Evolutionary conservation across 1,140 invertebrate genomes (phyloP), one percentile per base, ranked within the genome.

Genomic region (Eufriesea mexicana): DNA sequence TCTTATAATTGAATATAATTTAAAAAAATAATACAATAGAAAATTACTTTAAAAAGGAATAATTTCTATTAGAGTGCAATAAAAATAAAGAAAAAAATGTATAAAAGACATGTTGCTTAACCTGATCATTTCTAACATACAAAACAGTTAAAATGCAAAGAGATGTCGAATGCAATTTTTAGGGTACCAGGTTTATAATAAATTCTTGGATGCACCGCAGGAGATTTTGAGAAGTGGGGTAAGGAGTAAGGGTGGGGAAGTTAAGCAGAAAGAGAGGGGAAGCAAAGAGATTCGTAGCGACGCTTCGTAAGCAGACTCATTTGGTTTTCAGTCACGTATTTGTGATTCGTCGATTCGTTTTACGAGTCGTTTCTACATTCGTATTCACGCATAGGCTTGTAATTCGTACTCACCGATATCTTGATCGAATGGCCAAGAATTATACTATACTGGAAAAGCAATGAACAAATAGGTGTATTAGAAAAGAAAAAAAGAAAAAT

Each of bases 261-360:
- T 57, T 28, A 54, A 71, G 28, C 57, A 76, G 47, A 79, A 71
- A 59, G 25, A 74, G 59, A 57, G 57, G 76, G 51, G 59, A 72
- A 67, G 35, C 62, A 59, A 55, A 84, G 68, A 78, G 54, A 68
- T 51, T 47, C 23, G 45, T 66, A 79, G 64, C 64, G 47, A 68
- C 66, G 61, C 45, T 51, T 73, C 57, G 64, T 57, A 66, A 35
- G 70, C 64, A 76, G 70, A 47, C 54, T 74, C 84, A 76, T 87
- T 85, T 83, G 75, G 64, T 74, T 82, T 83, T 75, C 67, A 86
- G 64, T 75, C 84, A 79, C 73, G 80, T 87, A 80, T 78, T 55
- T 61, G 76, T 64, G 57, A 85, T 82, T 66, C 55, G 35, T 75
- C 35, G 25, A 64, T 59, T 18, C 55, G 57, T 73, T 79, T 64